Conservation (phyloP, 2,113 vertebrate species). For the Poeciliopsis turrubarensis region DNA sequence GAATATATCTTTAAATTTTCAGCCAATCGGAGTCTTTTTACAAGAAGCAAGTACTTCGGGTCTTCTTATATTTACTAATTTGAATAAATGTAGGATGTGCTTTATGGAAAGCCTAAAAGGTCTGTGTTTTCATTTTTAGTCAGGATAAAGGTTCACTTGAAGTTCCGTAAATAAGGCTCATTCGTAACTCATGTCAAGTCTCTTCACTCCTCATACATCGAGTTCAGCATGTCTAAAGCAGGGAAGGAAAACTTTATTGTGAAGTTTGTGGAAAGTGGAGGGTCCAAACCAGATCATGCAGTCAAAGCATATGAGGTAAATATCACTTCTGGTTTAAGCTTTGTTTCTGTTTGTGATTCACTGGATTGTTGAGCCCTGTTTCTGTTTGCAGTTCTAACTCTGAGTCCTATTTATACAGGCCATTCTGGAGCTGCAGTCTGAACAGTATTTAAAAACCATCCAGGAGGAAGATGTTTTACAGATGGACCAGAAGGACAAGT, state of each 20-base stretch:
- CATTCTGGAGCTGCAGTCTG: conserved; percentile 92
- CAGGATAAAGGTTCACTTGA: background rate
- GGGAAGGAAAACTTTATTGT: conserved; percentile 84
- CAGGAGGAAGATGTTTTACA: conserved; percentile 83
- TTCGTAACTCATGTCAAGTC: background rate
- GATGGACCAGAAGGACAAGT: conserved; percentile 89
- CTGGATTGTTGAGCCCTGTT: background rate
- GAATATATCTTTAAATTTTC: background rate
- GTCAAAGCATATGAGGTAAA: conserved; percentile 90
- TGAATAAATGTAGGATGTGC: background rate
- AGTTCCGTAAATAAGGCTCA: background rate
- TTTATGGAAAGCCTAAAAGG: background rate
- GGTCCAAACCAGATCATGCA: conserved; percentile 81
- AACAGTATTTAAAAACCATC: conserved; percentile 88
- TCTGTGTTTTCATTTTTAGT: background rate
- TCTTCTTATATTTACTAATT: background rate
- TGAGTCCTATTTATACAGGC: conserved; percentile 79
- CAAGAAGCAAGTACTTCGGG: conserved; percentile 12
- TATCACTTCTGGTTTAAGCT: rapidly evolving
- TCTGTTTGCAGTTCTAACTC: conserved; percentile 14
- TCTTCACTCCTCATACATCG: background rate
- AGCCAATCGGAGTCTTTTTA: background rate
- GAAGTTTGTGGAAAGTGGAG: conserved; percentile 87
- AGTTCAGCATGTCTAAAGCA: conserved; percentile 81
- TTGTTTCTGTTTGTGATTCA: background rate